Evolutionary conservation across 2,888 invertebrate species (phyloP), one percentile per base, ranked within the genome.

Genomic region (Drosophila cognata): DNA sequence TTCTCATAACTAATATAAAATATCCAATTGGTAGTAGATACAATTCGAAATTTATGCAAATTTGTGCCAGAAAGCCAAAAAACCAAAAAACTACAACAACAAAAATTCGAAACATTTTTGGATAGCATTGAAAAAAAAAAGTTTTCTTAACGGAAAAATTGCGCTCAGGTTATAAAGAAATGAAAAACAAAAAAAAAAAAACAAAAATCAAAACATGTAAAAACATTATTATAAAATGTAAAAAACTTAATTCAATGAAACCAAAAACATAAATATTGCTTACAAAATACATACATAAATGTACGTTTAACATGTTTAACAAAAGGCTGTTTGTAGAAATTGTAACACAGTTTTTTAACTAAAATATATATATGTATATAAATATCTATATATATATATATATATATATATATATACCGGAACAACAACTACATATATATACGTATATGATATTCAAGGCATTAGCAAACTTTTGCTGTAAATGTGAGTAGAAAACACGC

Each of bases 271-370:
- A 59, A 67, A 71, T 67, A 71, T 65, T 63, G 69, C 71, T 74
- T 59, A 72, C 66, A 66, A 46, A 16, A 55, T 28, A 57, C 43
- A 77, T 55, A 73, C 25, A 68, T 82, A 77, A 68, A 70, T 84
- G 77, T 74, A 84, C 68, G 82, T 83, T 84, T 76, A 91, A 87
- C 91, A 88, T 81, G 89, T 92, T 91, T 90, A 91, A 92, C 91
- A 88, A 89, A 92, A 91, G 92, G 92, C 92, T 92, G 92, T 92
- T 91, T 90, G 91, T 92, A 91, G 89, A 91, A 91, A 90, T 91
- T 89, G 89, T 89, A 78, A 88, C 77, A 88, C 83, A 89, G 88
- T 90, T 82, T 88, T 90, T 76, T 71, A 66, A 56, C 70, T 70
- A 8, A 70, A 64, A 63, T 16, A 36, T 36, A 36, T 36, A 16